These are phyloP conservation scores for Coleophora deauratella DNA, from an alignment of 2,888 invertebrate species.

Conservation along the genomic window DNA sequence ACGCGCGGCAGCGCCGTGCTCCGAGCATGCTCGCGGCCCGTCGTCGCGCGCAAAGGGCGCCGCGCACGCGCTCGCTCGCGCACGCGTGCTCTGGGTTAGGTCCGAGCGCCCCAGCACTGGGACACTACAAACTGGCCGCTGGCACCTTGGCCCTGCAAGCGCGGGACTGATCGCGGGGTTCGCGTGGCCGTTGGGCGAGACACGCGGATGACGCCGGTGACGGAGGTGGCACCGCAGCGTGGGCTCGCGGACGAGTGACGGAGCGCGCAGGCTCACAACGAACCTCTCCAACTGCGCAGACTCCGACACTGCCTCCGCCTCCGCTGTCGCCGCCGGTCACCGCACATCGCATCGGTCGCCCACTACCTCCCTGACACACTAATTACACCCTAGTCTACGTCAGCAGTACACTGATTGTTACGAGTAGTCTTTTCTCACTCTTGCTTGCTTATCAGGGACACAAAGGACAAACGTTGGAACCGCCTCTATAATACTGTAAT, in stretches of 20 bases:
- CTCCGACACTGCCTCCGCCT: conserved; percentile 28
- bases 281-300: conserved; percentile 46
- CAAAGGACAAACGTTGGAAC: conserved; percentile 20
- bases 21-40: conserved; percentile 70
- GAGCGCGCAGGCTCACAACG: conserved; percentile 47
- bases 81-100: conserved; percentile 47
- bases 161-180: conserved; percentile 13
- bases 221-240: conserved; percentile 51
- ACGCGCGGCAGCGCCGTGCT: conserved; percentile 77
- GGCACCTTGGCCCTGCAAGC: conserved; percentile 21
- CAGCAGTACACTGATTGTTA: conserved; percentile 23
- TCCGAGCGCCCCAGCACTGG: conserved; percentile 32
- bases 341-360: conserved; percentile 24
- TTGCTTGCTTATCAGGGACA: conserved; percentile 14
- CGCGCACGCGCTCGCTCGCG: conserved; percentile 67
- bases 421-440: conserved; percentile 22
- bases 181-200: conserved; percentile 17
- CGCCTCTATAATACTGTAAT: no score
- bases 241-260: conserved; percentile 60
- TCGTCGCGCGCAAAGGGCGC: conserved; percentile 63
- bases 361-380: conserved; percentile 44
- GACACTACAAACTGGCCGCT: conserved; percentile 39
- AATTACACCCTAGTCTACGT: conserved; percentile 41
- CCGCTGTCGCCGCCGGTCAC: conserved; percentile 17
- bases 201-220: conserved; percentile 17